A percentile compares a stretch with the other conserved stretches of the same genome.
Evolutionary conservation across 2,797 vertebrate species (phyloP).

Genomic region (Myiothlypis coronata): DNA sequence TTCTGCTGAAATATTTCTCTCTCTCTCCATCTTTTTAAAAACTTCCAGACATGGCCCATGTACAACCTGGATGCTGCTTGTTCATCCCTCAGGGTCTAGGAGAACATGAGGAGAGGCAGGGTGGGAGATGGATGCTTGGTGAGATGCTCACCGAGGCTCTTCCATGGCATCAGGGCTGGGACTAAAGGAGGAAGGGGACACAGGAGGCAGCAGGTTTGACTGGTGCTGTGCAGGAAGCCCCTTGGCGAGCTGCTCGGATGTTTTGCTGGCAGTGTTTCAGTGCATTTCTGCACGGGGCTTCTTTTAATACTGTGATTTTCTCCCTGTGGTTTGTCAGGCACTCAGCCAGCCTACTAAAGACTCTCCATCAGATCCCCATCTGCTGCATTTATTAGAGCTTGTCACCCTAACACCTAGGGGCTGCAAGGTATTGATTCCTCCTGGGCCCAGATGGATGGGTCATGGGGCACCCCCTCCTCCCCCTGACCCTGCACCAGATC

Average conservation of each 20-base stretch:
- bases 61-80: background rate
- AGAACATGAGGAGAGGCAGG: background rate
- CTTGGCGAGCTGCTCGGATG: background rate
- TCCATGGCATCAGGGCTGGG: background rate
- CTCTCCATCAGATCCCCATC: constrained; percentile 50
- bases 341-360: constrained; percentile 57
- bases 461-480: background rate
- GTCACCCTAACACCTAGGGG: constrained; percentile 40
- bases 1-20: constrained; percentile 37
- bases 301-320: constrained; percentile 45
- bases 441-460: background rate
- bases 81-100: background rate
- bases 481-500: background rate
- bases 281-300: background rate
- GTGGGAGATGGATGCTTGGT: background rate
- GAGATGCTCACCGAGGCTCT: background rate
- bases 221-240: background rate
- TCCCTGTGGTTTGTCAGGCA: constrained; percentile 59
- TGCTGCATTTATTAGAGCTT: constrained; percentile 52
- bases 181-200: background rate
- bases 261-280: constrained; percentile 26
- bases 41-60: background rate
- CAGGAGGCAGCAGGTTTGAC: background rate
- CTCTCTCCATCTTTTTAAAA: background rate
- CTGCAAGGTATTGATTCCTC: constrained; percentile 36